Evolutionary conservation across 2,888 invertebrate genomes (phyloP), one percentile per base, ranked within the genome.

Genomic region (Zonitis immaculata): DNA sequence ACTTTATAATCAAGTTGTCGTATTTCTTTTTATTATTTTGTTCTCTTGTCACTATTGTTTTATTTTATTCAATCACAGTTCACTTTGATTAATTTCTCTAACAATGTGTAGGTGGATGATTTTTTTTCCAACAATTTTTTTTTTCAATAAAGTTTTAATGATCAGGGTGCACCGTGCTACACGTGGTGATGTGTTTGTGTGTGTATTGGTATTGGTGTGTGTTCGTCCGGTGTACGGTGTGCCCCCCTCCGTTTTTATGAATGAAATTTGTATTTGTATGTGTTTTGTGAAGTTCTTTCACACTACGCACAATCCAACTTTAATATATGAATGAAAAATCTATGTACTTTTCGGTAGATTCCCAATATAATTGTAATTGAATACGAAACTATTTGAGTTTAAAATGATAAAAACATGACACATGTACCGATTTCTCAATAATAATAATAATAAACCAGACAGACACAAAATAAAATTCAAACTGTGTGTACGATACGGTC

Each of bases 201-300:
- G 25, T 51, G 43, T 46, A 47, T 46, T 42, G 39, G 45, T 47
- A 20, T 39, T 39, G 39, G 49, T 42, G 16, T 27, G 39, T 43
- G 49, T 53, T 5, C 18, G 39, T 39, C 39, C 39, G 39, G 39
- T 39, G 39, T 39, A 3, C 22, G 22, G 22, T 22, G 39, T 39
- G 39, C 54, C 61, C 63, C 63, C 63, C 64, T 64, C 62, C 65
- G 61, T 55, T 60, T n/a, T 56, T 54, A 53, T 51, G 53, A 55
- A 54, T 54, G 49, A 56, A n/a, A 56, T 58, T 54, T 44, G 47
- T 55, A 54, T 35, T 45, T 52, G 47, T 50, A 47, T 44, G 47
- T 39, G 8, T 39, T 35, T 39, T 18, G 20, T 9, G 18, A 16
- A 39, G 39, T 39, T 39, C 11, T 39, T 18, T 14, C 6, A 32